Conservation (phyloP, 2,113 vertebrate species). For the Thomomys bottae region DNA sequence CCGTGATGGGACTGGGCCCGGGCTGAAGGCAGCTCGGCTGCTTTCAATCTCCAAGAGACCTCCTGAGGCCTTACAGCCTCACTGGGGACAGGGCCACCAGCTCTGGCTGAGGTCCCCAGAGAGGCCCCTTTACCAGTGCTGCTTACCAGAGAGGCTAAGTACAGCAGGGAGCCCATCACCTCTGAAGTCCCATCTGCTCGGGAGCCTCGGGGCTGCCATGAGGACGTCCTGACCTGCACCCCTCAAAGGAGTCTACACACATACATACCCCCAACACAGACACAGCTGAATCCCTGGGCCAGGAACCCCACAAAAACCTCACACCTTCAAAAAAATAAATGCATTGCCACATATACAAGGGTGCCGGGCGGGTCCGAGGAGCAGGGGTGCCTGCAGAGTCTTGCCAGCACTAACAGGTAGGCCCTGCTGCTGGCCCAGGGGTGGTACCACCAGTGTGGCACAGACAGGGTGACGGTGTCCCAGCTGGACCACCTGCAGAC, state of each 20-base stretch:
- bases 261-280: not conserved
- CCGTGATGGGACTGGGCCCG: accelerated
- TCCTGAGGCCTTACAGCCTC: too few species aligned
- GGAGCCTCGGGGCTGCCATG: not conserved
- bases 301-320: not conserved
- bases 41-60: not conserved
- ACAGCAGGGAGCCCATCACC: not conserved
- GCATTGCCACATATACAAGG: not conserved
- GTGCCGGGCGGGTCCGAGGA: not conserved
- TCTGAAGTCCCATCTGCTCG: too few species aligned
- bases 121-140: too few species aligned
- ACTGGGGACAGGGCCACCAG: accelerated
- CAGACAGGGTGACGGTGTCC: too few species aligned
- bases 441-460: too few species aligned
- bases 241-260: not conserved
- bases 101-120: not conserved
- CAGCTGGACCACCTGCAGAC: too few species aligned
- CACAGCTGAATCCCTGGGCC: accelerated
- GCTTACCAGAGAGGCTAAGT: accelerated
- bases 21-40: not conserved
- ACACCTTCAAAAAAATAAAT: not conserved
- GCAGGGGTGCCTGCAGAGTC: not conserved
- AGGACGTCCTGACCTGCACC: not conserved
- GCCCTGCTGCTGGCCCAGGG: not conserved
- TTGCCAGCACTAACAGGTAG: accelerated